Percentiles rank a stretch among this genome's conserved stretches.
phyloP scores from a whole-genome alignment of 2,797 vertebrate species.

The Thalassophryne amazonica region DNA sequence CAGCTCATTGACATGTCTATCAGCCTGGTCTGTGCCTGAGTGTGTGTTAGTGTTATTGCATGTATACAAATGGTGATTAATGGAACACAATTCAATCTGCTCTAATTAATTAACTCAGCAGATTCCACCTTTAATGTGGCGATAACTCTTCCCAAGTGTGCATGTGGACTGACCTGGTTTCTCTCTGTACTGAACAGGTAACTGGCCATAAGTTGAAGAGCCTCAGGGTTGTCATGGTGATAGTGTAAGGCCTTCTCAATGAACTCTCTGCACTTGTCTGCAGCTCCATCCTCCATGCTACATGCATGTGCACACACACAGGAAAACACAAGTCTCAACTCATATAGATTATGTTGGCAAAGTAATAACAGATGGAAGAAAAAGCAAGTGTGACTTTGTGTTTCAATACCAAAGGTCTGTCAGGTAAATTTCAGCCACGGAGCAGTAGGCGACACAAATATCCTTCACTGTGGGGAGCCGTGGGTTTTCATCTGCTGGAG shows the following conservation, averaged over 20 bases:
- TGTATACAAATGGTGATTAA: slow-evolving; percentile 70
- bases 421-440: slow-evolving; percentile 84
- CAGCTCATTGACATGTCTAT: slow-evolving; percentile 62
- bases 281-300: slow-evolving; percentile 82
- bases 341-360: no score
- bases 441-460: slow-evolving; percentile 81
- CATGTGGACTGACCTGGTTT: slow-evolving; percentile 72
- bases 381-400: background rate
- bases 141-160: slow-evolving; percentile 54
- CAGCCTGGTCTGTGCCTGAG: slow-evolving; percentile 43
- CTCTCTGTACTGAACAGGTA: slow-evolving; percentile 84
- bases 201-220: slow-evolving; percentile 86
- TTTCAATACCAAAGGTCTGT: slow-evolving; percentile 83
- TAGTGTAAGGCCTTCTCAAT: slow-evolving; percentile 79
- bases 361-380: background rate
- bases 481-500: slow-evolving; percentile 36
- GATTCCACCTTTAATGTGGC: slow-evolving; percentile 64
- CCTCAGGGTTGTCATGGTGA: slow-evolving; percentile 79
- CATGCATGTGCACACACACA: slow-evolving; percentile 11
- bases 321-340: slow-evolving; percentile 14
- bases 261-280: slow-evolving; percentile 78
- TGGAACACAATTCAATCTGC: slow-evolving; percentile 69
- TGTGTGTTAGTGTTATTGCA: slow-evolving; percentile 49
- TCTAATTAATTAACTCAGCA: slow-evolving; percentile 73
- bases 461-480: slow-evolving; percentile 71